phyloP scores from a whole-genome alignment of 35 echinoderm and acorn worm species.

The Ophioderma brevispina region DNA sequence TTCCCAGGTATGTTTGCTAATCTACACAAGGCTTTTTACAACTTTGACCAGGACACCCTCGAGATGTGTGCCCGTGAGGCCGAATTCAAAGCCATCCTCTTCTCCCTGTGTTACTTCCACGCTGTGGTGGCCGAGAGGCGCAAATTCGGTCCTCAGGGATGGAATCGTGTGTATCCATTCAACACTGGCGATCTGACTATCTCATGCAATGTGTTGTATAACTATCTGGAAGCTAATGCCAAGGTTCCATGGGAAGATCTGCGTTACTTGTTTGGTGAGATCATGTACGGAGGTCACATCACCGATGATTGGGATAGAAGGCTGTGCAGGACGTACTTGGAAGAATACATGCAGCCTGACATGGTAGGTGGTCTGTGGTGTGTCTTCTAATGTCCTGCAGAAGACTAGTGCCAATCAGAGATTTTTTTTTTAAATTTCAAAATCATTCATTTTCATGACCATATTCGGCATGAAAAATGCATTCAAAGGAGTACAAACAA shows the following conservation, averaged over 20 bases:
- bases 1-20: slow-evolving; percentile 91
- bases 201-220: slow-evolving; percentile 96
- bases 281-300: slow-evolving; percentile 99
- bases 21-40: slow-evolving; percentile 93
- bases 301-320: slow-evolving; percentile 98
- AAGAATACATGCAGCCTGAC: slow-evolving; percentile 95
- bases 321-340: slow-evolving; percentile 89
- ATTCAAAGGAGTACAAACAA: too few species aligned
- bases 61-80: slow-evolving; percentile 99
- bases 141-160: slow-evolving; percentile 98
- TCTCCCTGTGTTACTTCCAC: slow-evolving; percentile 99
- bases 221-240: slow-evolving; percentile 96
- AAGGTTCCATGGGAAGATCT: slow-evolving; percentile 99
- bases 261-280: slow-evolving; percentile 97
- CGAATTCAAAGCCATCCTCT: slow-evolving; percentile 97
- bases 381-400: too few species aligned
- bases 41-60: slow-evolving; percentile 96
- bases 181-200: slow-evolving; percentile 98
- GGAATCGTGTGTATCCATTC: slow-evolving; percentile 96
- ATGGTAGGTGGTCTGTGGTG: too few species aligned
- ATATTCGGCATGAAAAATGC: too few species aligned
- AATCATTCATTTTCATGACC: too few species aligned
- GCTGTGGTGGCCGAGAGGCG: slow-evolving; percentile 94
- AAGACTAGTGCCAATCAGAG: too few species aligned
- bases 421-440: too few species aligned